Conservation (phyloP, 1,140 invertebrate species). For the Aethina tumida region DNA sequence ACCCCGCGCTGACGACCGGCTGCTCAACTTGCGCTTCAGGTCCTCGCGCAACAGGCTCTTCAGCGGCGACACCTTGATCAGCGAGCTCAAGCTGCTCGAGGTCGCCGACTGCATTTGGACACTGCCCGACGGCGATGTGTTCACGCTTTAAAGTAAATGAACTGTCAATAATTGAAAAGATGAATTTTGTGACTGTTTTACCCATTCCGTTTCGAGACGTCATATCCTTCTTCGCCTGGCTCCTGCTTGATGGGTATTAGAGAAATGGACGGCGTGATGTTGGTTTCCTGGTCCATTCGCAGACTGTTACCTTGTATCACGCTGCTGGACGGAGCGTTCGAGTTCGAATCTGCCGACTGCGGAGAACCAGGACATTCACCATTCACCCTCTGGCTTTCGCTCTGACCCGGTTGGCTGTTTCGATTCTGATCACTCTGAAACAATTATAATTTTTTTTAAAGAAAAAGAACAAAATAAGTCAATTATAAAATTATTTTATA, state of each 20-base stretch:
- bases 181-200: no score
- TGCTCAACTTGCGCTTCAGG: constrained; percentile 62
- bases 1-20: constrained; percentile 36
- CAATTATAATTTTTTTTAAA: not conserved
- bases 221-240: constrained; percentile 35
- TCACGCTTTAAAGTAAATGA: no score
- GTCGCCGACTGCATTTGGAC: constrained; percentile 39
- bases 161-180: no score
- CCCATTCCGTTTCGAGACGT: constrained; percentile 29
- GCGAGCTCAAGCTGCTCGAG: constrained; percentile 51
- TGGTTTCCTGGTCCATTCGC: constrained; percentile 39
- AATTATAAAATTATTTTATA: no score
- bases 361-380: constrained; percentile 59
- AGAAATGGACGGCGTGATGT: constrained; percentile 72
- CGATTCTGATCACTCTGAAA: constrained; percentile 13
- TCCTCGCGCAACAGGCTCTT: constrained; percentile 75
- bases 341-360: constrained; percentile 65
- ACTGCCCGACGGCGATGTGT: constrained; percentile 27
- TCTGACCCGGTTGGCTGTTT: constrained; percentile 22
- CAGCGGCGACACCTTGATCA: constrained; percentile 70
- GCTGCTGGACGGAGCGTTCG: constrained; percentile 60
- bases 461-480: no score
- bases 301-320: constrained; percentile 36
- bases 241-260: constrained; percentile 80
- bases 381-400: constrained; percentile 33